Base-by-base conservation (phyloP, 2,113 vertebrate genomes). In the Mesitornis unicolor region DNA sequence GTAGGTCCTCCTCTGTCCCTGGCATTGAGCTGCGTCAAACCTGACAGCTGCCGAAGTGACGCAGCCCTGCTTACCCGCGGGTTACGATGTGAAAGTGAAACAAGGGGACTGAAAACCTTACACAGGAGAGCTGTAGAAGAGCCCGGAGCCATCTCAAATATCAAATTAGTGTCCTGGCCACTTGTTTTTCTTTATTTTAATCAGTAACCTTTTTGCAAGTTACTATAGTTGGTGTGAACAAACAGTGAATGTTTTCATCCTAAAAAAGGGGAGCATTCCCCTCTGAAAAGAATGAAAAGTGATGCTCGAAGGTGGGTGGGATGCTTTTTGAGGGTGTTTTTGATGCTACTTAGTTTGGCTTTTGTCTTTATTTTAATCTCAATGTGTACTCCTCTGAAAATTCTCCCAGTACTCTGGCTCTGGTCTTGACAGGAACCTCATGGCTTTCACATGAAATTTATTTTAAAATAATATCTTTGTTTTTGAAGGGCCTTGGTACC, bases 11-110 rank as follows among this genome's bases (percentile, higher is more conserved):
- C 29, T 76, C 63, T 38, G 19, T n/a, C 40, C 19, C 16, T 9
- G 29, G 13, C 14, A 5, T 53, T 36, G 73, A 89, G 35, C 75
- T 71, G 29, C 0, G 1, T 16, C 18, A 24, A 75, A 13, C 38
- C 16, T 53, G 43, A 3, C 4, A 3, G 28, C 22, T n/a, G n/a
- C 63, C 53, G 19, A 11, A 0, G 0, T 29, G 76, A 7, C 7
- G 38, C 26, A 60, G 73, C 50, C 16, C 50, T 43, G 50, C n/a
- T 59, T n/a, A 29, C 50, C 36, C 10, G 2, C 19, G 12, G n/a
- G 18, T 17, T 31, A 16, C n/a, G n/a, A n/a, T n/a, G n/a, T 12
- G 31, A 36, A 16, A 1, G 4, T 25, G 61, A 69, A 51, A 18
- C 15, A 43, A 18, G 50, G 35, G 20, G 43, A 13, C 20, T 24